Conservation (phyloP, 1,140 invertebrate genomes). For the Papilio polyxenes region DNA sequence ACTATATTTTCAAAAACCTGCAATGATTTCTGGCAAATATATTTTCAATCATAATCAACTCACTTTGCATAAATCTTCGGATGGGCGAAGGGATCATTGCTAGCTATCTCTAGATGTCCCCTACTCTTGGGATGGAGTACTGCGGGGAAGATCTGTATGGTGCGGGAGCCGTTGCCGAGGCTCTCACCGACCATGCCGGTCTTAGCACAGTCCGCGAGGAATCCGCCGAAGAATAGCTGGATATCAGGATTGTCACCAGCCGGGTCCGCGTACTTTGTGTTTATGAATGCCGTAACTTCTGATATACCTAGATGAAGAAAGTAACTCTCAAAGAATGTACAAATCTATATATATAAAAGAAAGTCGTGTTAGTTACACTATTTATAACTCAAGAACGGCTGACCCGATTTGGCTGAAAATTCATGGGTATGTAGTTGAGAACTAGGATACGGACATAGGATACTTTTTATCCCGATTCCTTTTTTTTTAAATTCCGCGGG, state of each 20-base stretch:
- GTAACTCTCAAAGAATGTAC: too few species aligned
- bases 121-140: slow-evolving; percentile 90
- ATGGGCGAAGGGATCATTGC: slow-evolving; percentile 85
- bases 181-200: slow-evolving; percentile 92
- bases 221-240: slow-evolving; percentile 92
- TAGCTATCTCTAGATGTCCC: slow-evolving; percentile 87
- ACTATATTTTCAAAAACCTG: neutral
- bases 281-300: slow-evolving; percentile 90
- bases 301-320: slow-evolving; percentile 83
- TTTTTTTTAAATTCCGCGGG: too few species aligned
- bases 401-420: too few species aligned
- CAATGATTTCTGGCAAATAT: neutral
- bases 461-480: too few species aligned
- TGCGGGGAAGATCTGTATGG: slow-evolving; percentile 84
- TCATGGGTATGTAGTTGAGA: too few species aligned
- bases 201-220: slow-evolving; percentile 89
- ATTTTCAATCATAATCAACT: slow-evolving; percentile 37
- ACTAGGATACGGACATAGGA: too few species aligned
- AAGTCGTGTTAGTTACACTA: too few species aligned
- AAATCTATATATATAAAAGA: too few species aligned
- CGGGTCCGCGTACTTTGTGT: slow-evolving; percentile 89
- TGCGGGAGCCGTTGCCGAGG: slow-evolving; percentile 83
- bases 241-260: slow-evolving; percentile 90
- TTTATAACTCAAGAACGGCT: too few species aligned
- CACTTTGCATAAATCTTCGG: slow-evolving; percentile 78